A percentile compares a stretch with the other conserved stretches of the same genome.
phyloP scores from a whole-genome alignment of 2,113 vertebrate species.

The Salminus brasiliensis region DNA sequence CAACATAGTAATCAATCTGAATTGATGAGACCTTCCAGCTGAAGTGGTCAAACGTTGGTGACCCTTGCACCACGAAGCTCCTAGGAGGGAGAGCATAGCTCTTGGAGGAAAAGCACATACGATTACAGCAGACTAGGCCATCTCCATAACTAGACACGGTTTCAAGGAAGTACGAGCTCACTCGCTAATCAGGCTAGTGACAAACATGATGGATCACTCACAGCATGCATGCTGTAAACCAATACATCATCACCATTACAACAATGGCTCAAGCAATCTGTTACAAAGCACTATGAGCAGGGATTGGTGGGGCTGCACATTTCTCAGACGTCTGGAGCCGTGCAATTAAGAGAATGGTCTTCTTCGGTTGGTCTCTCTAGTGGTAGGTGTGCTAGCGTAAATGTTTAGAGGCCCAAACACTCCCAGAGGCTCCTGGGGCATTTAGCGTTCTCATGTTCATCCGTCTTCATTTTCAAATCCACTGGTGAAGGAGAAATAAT shows the following conservation, averaged over 20 bases:
- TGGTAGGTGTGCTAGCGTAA: background rate
- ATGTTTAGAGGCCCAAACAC: slow-evolving; percentile 10
- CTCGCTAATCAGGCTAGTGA: slow-evolving; percentile 49
- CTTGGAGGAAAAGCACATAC: background rate
- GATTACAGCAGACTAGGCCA: slow-evolving; percentile 20
- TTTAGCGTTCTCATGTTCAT: slow-evolving; percentile 14
- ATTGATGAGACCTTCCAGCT: background rate
- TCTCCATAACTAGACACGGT: slow-evolving; percentile 24
- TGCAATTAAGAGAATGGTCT: slow-evolving; percentile 26
- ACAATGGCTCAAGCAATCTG: slow-evolving; percentile 46
- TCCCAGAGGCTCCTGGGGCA: background rate
- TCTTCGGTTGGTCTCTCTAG: slow-evolving; percentile 28
- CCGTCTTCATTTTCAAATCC: slow-evolving; percentile 23
- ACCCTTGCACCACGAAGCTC: background rate
- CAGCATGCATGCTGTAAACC: slow-evolving; percentile 47
- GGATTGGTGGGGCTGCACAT: slow-evolving; percentile 27
- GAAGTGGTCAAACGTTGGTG: background rate
- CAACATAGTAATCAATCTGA: background rate
- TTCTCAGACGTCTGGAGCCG: slow-evolving; percentile 2
- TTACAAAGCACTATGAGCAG: slow-evolving; percentile 10
- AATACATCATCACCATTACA: slow-evolving; percentile 55
- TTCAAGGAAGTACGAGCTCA: slow-evolving; percentile 35
- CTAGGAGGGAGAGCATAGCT: background rate
- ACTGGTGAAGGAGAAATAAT: slow-evolving; percentile 24
- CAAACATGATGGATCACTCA: slow-evolving; percentile 54